These are phyloP conservation scores for Halesus radiatus DNA, from an alignment of 1,140 invertebrate genomes.

Conservation along the genomic window DNA sequence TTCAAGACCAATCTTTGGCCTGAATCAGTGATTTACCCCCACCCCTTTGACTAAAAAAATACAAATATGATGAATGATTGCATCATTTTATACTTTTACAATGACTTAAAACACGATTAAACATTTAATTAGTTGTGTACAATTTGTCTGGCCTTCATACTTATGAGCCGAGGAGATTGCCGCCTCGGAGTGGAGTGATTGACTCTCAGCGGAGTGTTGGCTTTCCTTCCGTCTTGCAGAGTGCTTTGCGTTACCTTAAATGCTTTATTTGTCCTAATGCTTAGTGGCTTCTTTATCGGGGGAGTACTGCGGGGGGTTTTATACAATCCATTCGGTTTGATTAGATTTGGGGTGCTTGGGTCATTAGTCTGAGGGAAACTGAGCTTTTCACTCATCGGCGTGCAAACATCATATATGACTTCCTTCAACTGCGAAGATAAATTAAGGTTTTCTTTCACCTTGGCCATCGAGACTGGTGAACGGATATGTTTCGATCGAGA, in stretches of 20 bases:
- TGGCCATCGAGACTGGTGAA: constrained; percentile 43
- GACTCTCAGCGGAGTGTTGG: constrained; percentile 50
- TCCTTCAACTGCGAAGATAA: constrained; percentile 54
- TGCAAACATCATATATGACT: constrained; percentile 56
- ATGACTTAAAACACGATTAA: background rate
- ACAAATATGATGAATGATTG: background rate
- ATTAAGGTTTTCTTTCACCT: constrained; percentile 53
- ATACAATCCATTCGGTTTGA: constrained; percentile 24
- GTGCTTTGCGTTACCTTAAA: constrained; percentile 32
- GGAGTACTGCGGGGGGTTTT: constrained; percentile 48
- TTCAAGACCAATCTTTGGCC: no score
- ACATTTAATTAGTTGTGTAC: constrained; percentile 13
- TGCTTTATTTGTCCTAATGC: constrained; percentile 41
- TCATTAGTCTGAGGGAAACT: constrained; percentile 12
- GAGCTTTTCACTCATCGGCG: constrained; percentile 52
- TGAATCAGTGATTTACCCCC: no score
- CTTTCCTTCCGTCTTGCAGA: constrained; percentile 26
- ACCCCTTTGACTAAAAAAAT: no score
- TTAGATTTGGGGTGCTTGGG: constrained; percentile 2
- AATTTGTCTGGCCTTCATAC: constrained; percentile 48
- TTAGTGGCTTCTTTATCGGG: constrained; percentile 47
- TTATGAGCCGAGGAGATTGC: constrained; percentile 51
- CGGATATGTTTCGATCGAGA: constrained; percentile 40
- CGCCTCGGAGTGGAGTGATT: constrained; percentile 51
- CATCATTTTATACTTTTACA: constrained; percentile 6